phyloP scores from a whole-genome alignment of 2,888 invertebrate species.

The Ephialtes manifestator region DNA sequence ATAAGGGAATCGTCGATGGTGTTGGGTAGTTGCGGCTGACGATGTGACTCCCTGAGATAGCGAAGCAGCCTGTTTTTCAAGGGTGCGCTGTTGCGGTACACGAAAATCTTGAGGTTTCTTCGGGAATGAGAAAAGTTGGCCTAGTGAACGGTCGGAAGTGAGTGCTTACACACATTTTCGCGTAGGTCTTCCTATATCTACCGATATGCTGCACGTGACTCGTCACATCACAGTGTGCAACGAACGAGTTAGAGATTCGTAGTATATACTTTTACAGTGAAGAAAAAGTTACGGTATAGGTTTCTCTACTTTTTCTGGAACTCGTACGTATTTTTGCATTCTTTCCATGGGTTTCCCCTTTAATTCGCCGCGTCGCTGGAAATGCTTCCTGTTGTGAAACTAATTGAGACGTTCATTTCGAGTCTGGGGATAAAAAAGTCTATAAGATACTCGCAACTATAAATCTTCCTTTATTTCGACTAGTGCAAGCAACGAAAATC shows the following conservation, averaged over 20 bases:
- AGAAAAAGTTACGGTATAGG: constrained; percentile 27
- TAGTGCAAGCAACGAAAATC: not conserved
- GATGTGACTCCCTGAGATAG: not conserved
- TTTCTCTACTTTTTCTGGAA: constrained; percentile 14
- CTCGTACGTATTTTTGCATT: not conserved
- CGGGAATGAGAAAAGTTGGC: constrained; percentile 62
- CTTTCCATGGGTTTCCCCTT: not conserved
- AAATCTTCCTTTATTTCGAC: not conserved
- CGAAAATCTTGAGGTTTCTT: constrained; percentile 38
- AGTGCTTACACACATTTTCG: constrained; percentile 35
- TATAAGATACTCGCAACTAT: not conserved
- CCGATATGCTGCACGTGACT: not conserved
- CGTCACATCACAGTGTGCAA: not conserved
- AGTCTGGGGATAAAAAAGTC: not conserved
- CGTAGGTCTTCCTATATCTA: not conserved
- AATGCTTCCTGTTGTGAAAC: not conserved
- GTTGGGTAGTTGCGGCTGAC: constrained; percentile 8
- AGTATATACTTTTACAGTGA: constrained; percentile 13
- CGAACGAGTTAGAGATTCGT: constrained; percentile 8
- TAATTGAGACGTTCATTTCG: not conserved
- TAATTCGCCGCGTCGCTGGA: not conserved
- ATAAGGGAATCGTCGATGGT: constrained; percentile 34
- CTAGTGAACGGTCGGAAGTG: constrained; percentile 5
- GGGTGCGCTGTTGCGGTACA: constrained; percentile 7
- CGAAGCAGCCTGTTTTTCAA: constrained; percentile 28